Base-by-base conservation (phyloP, 2,888 invertebrate genomes). In the Hoplodrina ambigua region DNA sequence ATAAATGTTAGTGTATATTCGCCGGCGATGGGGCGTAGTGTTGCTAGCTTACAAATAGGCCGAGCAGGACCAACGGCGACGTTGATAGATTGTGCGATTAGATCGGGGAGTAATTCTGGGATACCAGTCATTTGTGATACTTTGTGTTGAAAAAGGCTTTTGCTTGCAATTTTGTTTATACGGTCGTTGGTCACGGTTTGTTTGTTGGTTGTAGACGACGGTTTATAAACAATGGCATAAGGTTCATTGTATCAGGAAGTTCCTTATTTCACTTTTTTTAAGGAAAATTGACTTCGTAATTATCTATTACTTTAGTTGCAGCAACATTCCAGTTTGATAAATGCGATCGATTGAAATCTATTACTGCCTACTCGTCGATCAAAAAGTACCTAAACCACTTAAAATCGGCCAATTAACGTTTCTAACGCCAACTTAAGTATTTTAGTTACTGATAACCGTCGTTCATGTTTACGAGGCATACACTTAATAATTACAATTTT, bases 71-170 rank as follows among this genome's bases (percentile, higher is more conserved):
- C 74, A 62, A 58, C 68, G 64, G 62, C 69, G 89, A 90, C 90
- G 82, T 88, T 90, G 89, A 90, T 86, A 83, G 85, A 90, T 89
- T 69, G 85, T 77, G 73, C 80, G 82, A 88, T 88, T 83, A 87
- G 83, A 87, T 86, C 77, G 77, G 54, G 77, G 61, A 72, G 84
- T 79, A 72, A 79, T 80, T 81, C 70, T 70, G 78, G 75, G 77
- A 75, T 72, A 70, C 69, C 59, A 72, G 74, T 71, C 72, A 79
- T 82, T 84, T 82, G 69, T 78, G 72, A 79, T 77, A 81, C 72
- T 84, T 81, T 68, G 59, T 67, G 73, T 75, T 64, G 57, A 61
- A 70, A 74, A 75, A 75, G 61, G 37, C 11, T 56, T 69, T 60
- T 55, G 67, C 61, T 2, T 56, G 56, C 50, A 59, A 65, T 65